These are phyloP conservation scores for Neodiprion fabricii DNA, from an alignment of 1,140 invertebrate species.

Conservation along the genomic window DNA sequence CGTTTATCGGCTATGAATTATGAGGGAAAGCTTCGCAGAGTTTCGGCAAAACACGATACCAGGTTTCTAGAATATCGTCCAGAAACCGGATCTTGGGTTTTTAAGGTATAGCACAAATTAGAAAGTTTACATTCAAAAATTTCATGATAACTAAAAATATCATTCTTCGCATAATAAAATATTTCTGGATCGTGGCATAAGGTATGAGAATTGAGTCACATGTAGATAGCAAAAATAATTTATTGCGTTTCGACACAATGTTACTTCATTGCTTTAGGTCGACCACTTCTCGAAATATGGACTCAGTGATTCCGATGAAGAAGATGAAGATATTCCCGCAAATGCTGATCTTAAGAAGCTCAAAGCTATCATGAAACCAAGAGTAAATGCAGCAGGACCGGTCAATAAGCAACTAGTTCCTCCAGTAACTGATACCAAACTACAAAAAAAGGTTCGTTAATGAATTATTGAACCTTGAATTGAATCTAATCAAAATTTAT, in stretches of 20 bases:
- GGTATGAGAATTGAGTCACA: background rate
- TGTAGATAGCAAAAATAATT: slow-evolving; percentile 9
- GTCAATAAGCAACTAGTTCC: background rate
- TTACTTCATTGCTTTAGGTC: slow-evolving; percentile 66
- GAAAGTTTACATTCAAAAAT: slow-evolving; percentile 8
- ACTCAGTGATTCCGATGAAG: slow-evolving; percentile 88
- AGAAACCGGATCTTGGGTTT: slow-evolving; percentile 96
- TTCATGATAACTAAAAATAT: too few relatives aligned
- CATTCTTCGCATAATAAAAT: background rate
- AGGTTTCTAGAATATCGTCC: slow-evolving; percentile 94
- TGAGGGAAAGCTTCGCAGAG: slow-evolving; percentile 82
- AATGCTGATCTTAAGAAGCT: slow-evolving; percentile 49
- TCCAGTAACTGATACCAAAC: background rate
- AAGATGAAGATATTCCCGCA: slow-evolving; percentile 64
- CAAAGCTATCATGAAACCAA: slow-evolving; percentile 31
- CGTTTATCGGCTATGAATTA: slow-evolving; percentile 85
- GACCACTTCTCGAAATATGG: slow-evolving; percentile 98
- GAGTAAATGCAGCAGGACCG: background rate
- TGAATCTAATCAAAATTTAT: background rate
- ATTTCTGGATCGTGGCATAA: background rate
- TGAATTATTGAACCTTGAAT: background rate
- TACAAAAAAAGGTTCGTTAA: slow-evolving; percentile 7
- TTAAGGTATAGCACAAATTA: slow-evolving; percentile 66
- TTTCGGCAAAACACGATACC: slow-evolving; percentile 85
- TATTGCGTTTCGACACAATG: slow-evolving; percentile 10